Conservation (phyloP, 2,888 invertebrate genomes). For the Heliconius ethilla region DNA sequence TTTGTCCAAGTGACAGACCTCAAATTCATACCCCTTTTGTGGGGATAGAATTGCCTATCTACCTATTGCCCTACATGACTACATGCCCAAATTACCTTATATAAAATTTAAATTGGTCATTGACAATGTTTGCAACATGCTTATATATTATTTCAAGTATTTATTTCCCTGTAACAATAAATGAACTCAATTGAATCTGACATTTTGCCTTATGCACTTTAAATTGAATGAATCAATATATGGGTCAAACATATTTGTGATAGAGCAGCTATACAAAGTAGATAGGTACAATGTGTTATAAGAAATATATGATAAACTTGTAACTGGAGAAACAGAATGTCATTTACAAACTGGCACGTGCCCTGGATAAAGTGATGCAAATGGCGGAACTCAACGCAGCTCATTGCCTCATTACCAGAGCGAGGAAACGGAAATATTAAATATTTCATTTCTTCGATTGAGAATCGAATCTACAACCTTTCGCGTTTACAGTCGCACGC, state of each 20-base stretch:
- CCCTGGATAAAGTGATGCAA: too few species aligned
- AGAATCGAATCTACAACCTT: too few species aligned
- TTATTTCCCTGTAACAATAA: background rate
- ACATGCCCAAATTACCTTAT: background rate
- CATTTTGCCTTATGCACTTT: constrained; percentile 18
- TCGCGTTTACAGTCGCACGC: too few species aligned
- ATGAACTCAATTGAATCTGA: constrained; percentile 16
- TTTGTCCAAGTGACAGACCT: too few species aligned
- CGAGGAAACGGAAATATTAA: background rate
- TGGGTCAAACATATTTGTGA: constrained; percentile 18
- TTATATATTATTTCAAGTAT: background rate
- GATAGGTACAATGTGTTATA: background rate
- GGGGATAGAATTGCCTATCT: too few species aligned
- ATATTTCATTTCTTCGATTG: background rate
- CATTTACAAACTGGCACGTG: too few species aligned
- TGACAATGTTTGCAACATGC: background rate
- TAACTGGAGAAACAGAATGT: too few species aligned
- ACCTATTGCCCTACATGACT: too few species aligned
- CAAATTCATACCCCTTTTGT: too few species aligned
- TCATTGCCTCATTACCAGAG: too few species aligned
- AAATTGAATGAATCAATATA: constrained; percentile 18
- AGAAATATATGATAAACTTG: background rate
- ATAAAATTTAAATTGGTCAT: background rate
- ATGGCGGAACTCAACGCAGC: too few species aligned
- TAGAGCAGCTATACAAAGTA: background rate